These are phyloP conservation scores for Andrena flavipes DNA, from an alignment of 2,888 invertebrate species.

Conservation along the genomic window DNA sequence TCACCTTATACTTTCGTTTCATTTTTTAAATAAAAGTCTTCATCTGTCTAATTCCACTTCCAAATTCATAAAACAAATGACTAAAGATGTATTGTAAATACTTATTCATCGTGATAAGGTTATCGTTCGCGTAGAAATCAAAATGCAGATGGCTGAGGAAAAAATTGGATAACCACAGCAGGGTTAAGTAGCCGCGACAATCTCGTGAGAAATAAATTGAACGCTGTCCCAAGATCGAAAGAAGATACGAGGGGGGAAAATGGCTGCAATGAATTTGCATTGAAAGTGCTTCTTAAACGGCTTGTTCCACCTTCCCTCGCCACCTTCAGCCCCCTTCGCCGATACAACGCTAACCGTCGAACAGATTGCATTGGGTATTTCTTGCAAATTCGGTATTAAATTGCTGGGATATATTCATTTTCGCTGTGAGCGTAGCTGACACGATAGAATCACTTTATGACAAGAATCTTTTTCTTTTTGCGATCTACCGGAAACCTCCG, in stretches of 20 bases:
- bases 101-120: neutral
- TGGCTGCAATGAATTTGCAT: constrained; percentile 82
- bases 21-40: no score
- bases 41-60: no score
- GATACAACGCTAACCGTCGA: constrained; percentile 49
- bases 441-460: neutral
- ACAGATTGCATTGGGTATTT: constrained; percentile 77
- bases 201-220: constrained; percentile 74
- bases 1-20: no score
- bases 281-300: constrained; percentile 82
- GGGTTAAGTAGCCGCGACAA: constrained; percentile 52
- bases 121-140: neutral
- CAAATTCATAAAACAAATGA: no score
- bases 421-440: neutral
- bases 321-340: constrained; percentile 22
- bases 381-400: constrained; percentile 78
- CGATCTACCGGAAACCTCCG: neutral
- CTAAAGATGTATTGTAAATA: no score
- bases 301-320: constrained; percentile 59
- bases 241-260: constrained; percentile 42
- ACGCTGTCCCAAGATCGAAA: constrained; percentile 60
- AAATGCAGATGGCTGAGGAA: neutral
- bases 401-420: constrained; percentile 56
- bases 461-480: neutral
- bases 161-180: neutral